Evolutionary conservation across 2,797 vertebrate genomes (phyloP).

Genomic region (Pseudochaenichthys georgianus): DNA sequence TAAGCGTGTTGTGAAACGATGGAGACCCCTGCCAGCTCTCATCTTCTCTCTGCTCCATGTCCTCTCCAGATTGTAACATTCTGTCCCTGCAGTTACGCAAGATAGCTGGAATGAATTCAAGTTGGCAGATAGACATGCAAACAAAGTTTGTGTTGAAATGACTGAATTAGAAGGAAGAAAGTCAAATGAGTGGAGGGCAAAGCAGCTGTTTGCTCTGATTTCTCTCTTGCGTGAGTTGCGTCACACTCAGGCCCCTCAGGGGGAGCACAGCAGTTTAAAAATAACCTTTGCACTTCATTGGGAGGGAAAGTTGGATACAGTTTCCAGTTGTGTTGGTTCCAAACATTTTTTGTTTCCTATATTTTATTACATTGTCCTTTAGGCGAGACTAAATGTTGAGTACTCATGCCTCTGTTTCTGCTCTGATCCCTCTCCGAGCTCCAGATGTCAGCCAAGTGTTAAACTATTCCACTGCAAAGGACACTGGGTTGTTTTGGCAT

Average conservation of each 20-base stretch:
- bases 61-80: slow-evolving; percentile 5
- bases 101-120: slow-evolving; percentile 25
- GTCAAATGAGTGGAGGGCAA: slow-evolving; percentile 45
- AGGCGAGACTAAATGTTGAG: slow-evolving; percentile 18
- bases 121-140: slow-evolving; percentile 11
- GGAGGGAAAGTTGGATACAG: slow-evolving; percentile 33
- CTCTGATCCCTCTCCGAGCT: slow-evolving; percentile 6
- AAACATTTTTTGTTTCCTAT: slow-evolving; percentile 54
- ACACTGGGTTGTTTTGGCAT: not conserved
- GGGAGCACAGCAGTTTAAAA: slow-evolving; percentile 57
- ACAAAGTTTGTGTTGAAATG: slow-evolving; percentile 21
- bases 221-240: slow-evolving; percentile 47
- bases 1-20: slow-evolving; percentile 44
- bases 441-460: slow-evolving; percentile 30
- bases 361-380: slow-evolving; percentile 35
- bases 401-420: slow-evolving; percentile 14
- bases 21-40: slow-evolving; percentile 33
- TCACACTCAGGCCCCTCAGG: slow-evolving; percentile 65
- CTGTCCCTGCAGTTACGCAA: slow-evolving; percentile 3
- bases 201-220: slow-evolving; percentile 69
- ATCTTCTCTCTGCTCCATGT: slow-evolving; percentile 24
- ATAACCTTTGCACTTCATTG: slow-evolving; percentile 64
- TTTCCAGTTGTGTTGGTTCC: slow-evolving; percentile 35
- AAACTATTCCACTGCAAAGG: not conserved
- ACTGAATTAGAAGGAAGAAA: slow-evolving; percentile 20